phyloP scores from a whole-genome alignment of 2,113 vertebrate species.

The Alaudala cheleensis region DNA sequence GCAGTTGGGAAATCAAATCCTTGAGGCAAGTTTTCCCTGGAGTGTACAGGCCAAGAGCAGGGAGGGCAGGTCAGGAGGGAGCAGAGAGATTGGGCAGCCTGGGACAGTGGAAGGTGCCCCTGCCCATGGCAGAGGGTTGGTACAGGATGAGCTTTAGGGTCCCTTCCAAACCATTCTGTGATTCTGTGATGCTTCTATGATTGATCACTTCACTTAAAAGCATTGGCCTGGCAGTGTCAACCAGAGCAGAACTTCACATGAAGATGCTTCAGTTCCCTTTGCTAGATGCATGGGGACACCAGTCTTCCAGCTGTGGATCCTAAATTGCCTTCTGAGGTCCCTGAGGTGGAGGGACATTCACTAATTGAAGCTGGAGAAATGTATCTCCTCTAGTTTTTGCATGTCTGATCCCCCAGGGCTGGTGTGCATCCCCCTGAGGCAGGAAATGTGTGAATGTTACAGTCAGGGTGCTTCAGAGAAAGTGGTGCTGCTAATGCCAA shows the following conservation, averaged over 20 bases:
- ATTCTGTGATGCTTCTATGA: not conserved
- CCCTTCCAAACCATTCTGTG: not conserved
- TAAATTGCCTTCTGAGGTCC: not conserved
- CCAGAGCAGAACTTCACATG: not conserved
- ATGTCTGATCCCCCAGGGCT: not conserved
- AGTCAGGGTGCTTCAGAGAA: slow-evolving; percentile 17
- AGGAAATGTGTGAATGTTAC: not conserved
- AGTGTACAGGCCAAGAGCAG: not conserved
- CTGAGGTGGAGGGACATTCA: not conserved
- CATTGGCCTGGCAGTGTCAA: not conserved
- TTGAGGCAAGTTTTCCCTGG: not conserved
- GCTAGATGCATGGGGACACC: not conserved
- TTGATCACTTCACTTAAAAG: not conserved
- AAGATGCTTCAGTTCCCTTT: not conserved
- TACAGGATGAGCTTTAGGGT: not conserved
- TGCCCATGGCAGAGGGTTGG: not conserved
- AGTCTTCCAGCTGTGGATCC: not conserved
- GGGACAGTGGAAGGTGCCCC: not conserved
- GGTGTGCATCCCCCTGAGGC: not conserved
- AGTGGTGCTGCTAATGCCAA: slow-evolving; percentile 56
- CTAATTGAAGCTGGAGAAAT: not conserved
- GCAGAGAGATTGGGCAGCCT: not conserved
- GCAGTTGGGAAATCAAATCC: not conserved
- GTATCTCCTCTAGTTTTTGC: not conserved
- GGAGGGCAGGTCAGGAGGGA: not conserved